Conservation (phyloP, 53 echinoderm and acorn worm species). For the Holothuria scabra region DNA sequence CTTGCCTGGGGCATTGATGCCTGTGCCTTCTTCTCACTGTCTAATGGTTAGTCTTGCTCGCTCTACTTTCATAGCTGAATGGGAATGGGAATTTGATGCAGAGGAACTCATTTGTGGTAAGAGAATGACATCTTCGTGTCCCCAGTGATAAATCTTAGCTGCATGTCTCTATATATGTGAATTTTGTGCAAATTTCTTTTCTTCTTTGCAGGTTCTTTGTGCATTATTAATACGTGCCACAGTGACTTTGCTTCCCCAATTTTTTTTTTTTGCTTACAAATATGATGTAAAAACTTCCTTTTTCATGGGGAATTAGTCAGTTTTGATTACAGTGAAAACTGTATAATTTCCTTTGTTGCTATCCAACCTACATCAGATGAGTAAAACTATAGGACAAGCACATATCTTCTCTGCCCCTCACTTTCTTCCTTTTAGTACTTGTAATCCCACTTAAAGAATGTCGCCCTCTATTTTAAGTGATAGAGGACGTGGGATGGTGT, state of each 20-base stretch:
- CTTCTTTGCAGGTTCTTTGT: not conserved
- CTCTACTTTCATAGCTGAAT: conserved; percentile 64
- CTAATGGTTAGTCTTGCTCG: conserved; percentile 2
- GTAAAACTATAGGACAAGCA: too few species aligned
- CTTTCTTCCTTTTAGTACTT: too few species aligned
- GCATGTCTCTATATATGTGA: not conserved
- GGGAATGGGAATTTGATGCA: conserved; percentile 89
- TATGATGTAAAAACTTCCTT: not conserved
- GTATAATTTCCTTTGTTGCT: too few species aligned
- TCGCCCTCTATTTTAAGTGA: too few species aligned
- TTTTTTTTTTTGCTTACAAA: not conserved
- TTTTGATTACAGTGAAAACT: too few species aligned
- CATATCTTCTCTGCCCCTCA: too few species aligned
- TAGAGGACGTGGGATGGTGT: too few species aligned
- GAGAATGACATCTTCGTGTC: conserved; percentile 16
- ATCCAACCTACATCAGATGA: too few species aligned
- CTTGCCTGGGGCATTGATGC: not conserved
- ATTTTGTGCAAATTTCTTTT: not conserved
- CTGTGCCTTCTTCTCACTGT: conserved; percentile 27
- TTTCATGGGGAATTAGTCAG: too few species aligned
- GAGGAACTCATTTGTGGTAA: conserved; percentile 86
- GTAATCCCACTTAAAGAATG: too few species aligned
- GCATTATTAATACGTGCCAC: not conserved
- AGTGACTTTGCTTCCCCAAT: not conserved
- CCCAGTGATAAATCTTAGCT: not conserved